A percentile compares a stretch with the other conserved stretches of the same genome.
phyloP scores from a whole-genome alignment of 2,888 invertebrate species.

The Aleiodes leptofemur region DNA sequence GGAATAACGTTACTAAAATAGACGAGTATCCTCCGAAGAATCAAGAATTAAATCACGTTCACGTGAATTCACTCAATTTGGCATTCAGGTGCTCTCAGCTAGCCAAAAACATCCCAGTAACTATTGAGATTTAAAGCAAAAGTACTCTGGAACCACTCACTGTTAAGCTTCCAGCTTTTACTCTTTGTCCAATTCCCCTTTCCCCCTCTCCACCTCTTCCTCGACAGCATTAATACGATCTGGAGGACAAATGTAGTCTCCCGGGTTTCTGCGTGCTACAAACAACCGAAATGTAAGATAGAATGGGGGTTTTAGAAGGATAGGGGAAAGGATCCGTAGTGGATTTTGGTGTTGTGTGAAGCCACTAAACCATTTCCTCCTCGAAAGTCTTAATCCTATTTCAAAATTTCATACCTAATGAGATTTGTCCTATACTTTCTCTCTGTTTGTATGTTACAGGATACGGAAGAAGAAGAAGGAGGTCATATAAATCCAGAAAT shows the following conservation, averaged over 20 bases:
- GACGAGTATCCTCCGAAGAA: neutral
- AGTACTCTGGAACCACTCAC: constrained; percentile 30
- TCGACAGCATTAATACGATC: constrained; percentile 10
- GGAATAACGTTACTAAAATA: no score
- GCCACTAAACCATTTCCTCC: no score
- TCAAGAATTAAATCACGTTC: neutral
- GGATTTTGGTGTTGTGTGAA: constrained; percentile 5
- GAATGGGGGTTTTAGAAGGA: neutral
- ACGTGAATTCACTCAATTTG: constrained; percentile 9
- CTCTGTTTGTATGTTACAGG: neutral
- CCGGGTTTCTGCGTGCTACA: neutral
- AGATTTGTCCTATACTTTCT: neutral
- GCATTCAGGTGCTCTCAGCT: neutral
- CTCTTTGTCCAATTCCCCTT: constrained; percentile 22
- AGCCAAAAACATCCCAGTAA: neutral
- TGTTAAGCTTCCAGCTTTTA: constrained; percentile 27
- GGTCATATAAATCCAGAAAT: constrained; percentile 55
- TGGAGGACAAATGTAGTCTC: neutral
- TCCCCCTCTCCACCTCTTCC: neutral
- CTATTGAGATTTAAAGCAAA: constrained; percentile 2
- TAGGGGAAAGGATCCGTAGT: neutral
- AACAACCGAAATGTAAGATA: neutral
- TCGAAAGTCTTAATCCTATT: no score
- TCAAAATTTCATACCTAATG: neutral
- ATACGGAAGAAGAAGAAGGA: constrained; percentile 28